Base-by-base conservation (phyloP, 2,888 invertebrate genomes). In the Tenodera sinensis region DNA sequence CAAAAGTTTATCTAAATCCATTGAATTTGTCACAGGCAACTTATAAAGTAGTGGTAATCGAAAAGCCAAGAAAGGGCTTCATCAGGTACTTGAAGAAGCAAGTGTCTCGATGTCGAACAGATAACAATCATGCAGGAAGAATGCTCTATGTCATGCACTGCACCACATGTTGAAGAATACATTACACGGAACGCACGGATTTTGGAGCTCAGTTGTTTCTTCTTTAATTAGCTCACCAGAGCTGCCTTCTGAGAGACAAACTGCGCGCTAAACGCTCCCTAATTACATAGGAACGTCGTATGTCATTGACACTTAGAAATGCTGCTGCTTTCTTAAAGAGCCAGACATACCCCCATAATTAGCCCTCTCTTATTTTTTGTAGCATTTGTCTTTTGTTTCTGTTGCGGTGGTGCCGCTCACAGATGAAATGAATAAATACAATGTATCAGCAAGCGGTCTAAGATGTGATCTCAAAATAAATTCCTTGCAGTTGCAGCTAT, bases 221-320 rank as follows among this genome's bases (percentile, higher is more conserved):
- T 27, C 20, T 85, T 85, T 85, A 85, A 85, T 85, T 85, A 47
- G 85, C 42, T 27, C n/a, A 3, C 47, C 27, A 47, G 87, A 54
- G 71, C 83, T 87, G 87, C 82, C 83, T 34, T 81, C 87, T 87
- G 25, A 6, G 27, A 89, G 89, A 89, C 89, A 89, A 89, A 89
- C 89, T 89, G 83, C 89, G 85, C 42, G 83, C 89, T 89, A 89
- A 89, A 89, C 83, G 89, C 89, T 83, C 86, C 54, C 87, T 89
- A 89, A 89, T 89, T 89, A 89, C 83, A 30, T 4, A 47, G 89
- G 83, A 83, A 85, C 83, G 89, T 83, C 47, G 86, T 89, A 27
- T 54, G 54, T 89, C 89, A 89, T 89, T 87, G 89, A 30, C 87
- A 88, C 20, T 71, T 71, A 71, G 54, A 71, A 71, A 71, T 71